These are phyloP conservation scores for Semnornis frantzii DNA, from an alignment of 2,113 vertebrate species.

Conservation along the genomic window DNA sequence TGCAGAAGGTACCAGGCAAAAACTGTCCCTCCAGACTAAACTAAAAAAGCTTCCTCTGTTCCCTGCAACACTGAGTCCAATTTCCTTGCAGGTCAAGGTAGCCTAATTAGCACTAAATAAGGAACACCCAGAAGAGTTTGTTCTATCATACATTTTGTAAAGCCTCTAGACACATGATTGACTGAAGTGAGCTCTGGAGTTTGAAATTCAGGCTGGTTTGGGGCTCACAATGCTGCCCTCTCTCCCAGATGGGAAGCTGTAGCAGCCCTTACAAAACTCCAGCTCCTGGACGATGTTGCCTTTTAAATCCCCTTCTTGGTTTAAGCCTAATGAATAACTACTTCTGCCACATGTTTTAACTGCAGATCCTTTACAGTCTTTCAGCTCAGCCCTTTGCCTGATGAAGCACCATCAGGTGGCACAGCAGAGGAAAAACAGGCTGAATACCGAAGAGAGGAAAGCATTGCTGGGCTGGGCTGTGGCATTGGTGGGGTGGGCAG, in stretches of 20 bases:
- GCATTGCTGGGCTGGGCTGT: not conserved
- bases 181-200: not conserved
- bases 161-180: not conserved
- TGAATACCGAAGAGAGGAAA: not conserved
- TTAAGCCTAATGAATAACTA: constrained; percentile 1
- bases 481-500: not conserved
- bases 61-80: not conserved
- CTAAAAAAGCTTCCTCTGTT: constrained; percentile 34
- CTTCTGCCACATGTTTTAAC: not conserved
- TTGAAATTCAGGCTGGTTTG: not conserved
- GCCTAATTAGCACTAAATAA: constrained; percentile 67
- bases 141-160: not conserved
- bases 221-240: not conserved
- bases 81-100: constrained; percentile 51
- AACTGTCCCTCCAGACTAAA: constrained; percentile 29
- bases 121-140: constrained; percentile 52
- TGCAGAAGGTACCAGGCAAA: not conserved
- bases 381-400: not conserved
- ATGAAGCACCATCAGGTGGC: constrained; percentile 35
- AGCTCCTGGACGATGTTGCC: not conserved
- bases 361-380: not conserved
- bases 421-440: not conserved
- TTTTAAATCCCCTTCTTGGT: not conserved
- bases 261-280: not conserved
- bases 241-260: not conserved